These are phyloP conservation scores for Malurus cyaneus DNA, from an alignment of 2,113 vertebrate species.

Conservation along the genomic window DNA sequence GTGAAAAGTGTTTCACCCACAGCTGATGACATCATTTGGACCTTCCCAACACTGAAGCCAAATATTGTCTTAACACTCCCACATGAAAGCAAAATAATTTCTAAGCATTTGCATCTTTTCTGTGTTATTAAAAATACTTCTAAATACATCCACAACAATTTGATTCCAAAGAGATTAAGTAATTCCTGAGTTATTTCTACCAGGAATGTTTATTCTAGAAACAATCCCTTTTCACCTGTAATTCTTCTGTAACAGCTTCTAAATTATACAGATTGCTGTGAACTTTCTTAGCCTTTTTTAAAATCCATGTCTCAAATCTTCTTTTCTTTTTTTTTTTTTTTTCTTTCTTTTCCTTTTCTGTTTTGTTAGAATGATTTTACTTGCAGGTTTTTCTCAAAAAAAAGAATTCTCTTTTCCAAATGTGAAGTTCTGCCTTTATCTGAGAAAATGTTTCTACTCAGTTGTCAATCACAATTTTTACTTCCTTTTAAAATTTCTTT, in stretches of 20 bases:
- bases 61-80: not conserved
- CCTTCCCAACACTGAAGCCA: not conserved
- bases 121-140: not conserved
- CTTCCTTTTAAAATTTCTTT: not conserved
- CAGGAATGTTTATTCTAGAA: not conserved
- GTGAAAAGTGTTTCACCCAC: not conserved
- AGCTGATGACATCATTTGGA: not conserved
- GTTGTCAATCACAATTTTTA: not conserved
- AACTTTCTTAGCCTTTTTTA: not conserved
- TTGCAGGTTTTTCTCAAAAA: not conserved
- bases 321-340: too few species aligned
- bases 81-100: not conserved
- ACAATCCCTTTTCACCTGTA: not conserved
- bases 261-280: not conserved
- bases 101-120: not conserved
- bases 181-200: not conserved
- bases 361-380: not conserved
- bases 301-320: not conserved
- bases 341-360: not conserved
- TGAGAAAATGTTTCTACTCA: not conserved
- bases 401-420: not conserved
- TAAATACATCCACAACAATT: not conserved
- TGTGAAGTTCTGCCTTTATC: not conserved
- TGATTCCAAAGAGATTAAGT: not conserved
- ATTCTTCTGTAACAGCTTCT: not conserved